phyloP scores from a whole-genome alignment of 2,797 vertebrate species.

The Melanotaenia parkinsoni region DNA sequence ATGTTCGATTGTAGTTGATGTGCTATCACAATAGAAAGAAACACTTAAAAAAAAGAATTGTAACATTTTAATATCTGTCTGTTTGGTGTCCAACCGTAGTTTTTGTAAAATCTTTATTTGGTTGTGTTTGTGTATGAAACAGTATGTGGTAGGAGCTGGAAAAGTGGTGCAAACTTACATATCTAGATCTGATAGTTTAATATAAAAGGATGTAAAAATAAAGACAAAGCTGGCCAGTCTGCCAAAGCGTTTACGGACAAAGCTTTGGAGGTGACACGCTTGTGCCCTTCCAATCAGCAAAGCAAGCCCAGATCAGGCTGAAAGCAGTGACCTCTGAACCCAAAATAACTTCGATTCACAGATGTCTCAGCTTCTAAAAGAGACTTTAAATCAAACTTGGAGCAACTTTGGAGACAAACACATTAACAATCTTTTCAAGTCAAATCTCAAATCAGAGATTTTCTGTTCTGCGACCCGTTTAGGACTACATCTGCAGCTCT shows the following conservation, averaged over 20 bases:
- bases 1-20: slow-evolving; percentile 71
- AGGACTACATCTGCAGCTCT: background rate
- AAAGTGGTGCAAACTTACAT: slow-evolving; percentile 56
- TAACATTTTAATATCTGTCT: slow-evolving; percentile 74
- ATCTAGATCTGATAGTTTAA: slow-evolving; percentile 60
- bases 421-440: background rate
- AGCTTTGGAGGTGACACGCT: slow-evolving; percentile 29
- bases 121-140: slow-evolving; percentile 71
- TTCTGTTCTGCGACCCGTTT: slow-evolving; percentile 3
- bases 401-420: slow-evolving; percentile 2
- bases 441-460: slow-evolving; percentile 5
- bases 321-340: slow-evolving; percentile 36
- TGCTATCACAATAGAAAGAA: slow-evolving; percentile 63
- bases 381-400: background rate
- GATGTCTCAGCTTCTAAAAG: slow-evolving; percentile 20
- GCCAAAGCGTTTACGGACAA: slow-evolving; percentile 53
- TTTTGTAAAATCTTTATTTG: slow-evolving; percentile 75
- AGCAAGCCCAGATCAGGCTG: slow-evolving; percentile 28
- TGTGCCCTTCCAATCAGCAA: slow-evolving; percentile 25
- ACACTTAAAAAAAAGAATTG: slow-evolving; percentile 55
- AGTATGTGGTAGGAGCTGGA: slow-evolving; percentile 66
- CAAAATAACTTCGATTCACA: slow-evolving; percentile 20
- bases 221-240: slow-evolving; percentile 39
- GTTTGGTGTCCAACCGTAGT: slow-evolving; percentile 75
- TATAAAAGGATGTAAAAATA: slow-evolving; percentile 13